Evolutionary conservation across 2,888 invertebrate species (phyloP).

Genomic region (Erebia ligea): DNA sequence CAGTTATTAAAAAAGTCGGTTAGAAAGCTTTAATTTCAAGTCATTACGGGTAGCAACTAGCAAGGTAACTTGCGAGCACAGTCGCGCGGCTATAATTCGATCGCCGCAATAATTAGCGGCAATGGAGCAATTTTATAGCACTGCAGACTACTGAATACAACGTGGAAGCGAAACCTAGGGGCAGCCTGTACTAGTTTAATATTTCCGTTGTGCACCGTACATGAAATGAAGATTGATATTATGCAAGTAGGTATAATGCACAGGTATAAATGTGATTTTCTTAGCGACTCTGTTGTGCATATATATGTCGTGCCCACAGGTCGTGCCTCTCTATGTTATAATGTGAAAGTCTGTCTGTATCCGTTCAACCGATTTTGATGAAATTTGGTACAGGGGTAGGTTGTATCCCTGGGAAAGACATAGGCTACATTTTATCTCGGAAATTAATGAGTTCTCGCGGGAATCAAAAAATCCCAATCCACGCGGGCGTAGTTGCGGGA

Average conservation of each 20-base stretch:
- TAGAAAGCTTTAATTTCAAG: background rate
- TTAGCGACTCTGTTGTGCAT: background rate
- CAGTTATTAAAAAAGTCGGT: conserved; percentile 5
- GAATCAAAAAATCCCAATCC: too few species aligned
- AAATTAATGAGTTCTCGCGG: too few species aligned
- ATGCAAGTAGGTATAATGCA: too few species aligned
- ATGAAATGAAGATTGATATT: background rate
- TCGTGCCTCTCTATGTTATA: too few species aligned
- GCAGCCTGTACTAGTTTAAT: background rate
- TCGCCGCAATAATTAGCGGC: conserved; percentile 51
- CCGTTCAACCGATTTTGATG: too few species aligned
- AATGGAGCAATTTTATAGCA: conserved; percentile 48
- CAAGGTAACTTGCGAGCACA: conserved; percentile 35
- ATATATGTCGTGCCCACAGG: too few species aligned
- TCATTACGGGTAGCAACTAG: conserved; percentile 13
- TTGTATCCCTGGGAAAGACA: too few species aligned
- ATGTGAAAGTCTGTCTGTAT: too few species aligned
- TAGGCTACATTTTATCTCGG: too few species aligned
- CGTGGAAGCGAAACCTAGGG: background rate
- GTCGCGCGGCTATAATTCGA: conserved; percentile 50
- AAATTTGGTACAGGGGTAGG: too few species aligned
- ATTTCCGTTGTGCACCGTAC: conserved; percentile 12
- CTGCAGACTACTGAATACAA: conserved; percentile 16
- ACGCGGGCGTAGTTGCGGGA: too few species aligned
- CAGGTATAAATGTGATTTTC: conserved; percentile 2